These are phyloP conservation scores for Polypterus senegalus DNA, from an alignment of 2,113 vertebrate genomes.

Conservation along the genomic window DNA sequence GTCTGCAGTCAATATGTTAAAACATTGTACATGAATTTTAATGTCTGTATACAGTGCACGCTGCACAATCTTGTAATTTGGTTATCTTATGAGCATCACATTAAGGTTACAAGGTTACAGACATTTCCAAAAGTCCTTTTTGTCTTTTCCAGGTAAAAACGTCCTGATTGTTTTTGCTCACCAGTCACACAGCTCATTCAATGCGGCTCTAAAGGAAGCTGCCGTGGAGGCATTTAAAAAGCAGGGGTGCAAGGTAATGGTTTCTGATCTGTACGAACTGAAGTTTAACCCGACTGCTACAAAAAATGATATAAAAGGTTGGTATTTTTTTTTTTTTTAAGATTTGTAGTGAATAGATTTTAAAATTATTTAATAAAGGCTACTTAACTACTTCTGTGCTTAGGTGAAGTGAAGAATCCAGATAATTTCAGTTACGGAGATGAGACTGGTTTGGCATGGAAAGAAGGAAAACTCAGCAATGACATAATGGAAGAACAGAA, in stretches of 20 bases:
- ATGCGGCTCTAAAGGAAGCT: constrained; percentile 51
- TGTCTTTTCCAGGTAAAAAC: constrained; percentile 22
- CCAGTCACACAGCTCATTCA: constrained; percentile 53
- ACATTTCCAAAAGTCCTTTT: no score
- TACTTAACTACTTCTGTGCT: background rate
- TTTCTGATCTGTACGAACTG: constrained; percentile 64
- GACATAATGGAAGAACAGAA: constrained; percentile 56
- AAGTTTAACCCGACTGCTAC: constrained; percentile 53
- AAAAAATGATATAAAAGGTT: constrained; percentile 50
- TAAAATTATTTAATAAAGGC: no score
- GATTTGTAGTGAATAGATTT: no score
- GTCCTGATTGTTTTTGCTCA: constrained; percentile 59
- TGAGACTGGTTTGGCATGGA: constrained; percentile 44
- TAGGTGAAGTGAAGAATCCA: constrained; percentile 41
- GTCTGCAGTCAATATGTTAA: no score
- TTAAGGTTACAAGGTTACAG: no score
- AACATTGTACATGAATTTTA: no score
- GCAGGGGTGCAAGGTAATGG: constrained; percentile 43
- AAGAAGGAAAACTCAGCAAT: constrained; percentile 40
- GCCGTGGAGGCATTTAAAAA: constrained; percentile 36
- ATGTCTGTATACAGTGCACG: no score
- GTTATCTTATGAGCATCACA: no score
- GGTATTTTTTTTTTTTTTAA: background rate
- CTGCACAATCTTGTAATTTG: no score
- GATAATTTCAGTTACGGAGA: constrained; percentile 42